phyloP scores from a whole-genome alignment of 2,797 vertebrate species.

The Ceyx erithaca region DNA sequence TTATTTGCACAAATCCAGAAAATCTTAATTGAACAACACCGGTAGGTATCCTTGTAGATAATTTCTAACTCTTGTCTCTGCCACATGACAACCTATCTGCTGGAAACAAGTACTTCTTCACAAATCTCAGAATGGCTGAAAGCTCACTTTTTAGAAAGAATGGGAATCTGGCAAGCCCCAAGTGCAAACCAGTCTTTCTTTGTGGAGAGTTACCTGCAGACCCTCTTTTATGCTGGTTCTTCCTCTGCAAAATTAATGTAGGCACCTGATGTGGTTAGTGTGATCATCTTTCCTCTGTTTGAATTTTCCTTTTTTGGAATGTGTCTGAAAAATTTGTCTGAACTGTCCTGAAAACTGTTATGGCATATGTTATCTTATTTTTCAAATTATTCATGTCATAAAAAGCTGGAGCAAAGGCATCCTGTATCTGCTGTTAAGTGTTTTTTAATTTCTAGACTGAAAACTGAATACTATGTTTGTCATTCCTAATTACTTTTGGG shows the following conservation, averaged over 20 bases:
- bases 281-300: background rate
- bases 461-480: constrained; percentile 34
- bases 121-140: background rate
- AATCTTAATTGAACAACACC: background rate
- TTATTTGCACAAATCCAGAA: background rate
- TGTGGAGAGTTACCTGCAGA: background rate
- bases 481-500: constrained; percentile 50
- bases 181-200: background rate
- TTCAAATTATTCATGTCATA: constrained; percentile 35
- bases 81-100: background rate
- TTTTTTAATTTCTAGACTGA: constrained; percentile 50
- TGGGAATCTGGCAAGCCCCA: background rate
- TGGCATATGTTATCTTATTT: constrained; percentile 14
- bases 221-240: fast-evolving
- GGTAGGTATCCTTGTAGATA: background rate
- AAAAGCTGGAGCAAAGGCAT: constrained; percentile 40
- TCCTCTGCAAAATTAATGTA: background rate
- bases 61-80: background rate
- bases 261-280: background rate
- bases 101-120: background rate
- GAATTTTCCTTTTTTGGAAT: background rate
- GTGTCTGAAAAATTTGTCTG: too few relatives aligned
- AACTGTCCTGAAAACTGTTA: background rate
- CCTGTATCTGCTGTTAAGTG: constrained; percentile 19
- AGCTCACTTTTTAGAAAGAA: background rate